phyloP scores from a whole-genome alignment of 2,888 invertebrate genomes.

The Amiota mariae region DNA sequence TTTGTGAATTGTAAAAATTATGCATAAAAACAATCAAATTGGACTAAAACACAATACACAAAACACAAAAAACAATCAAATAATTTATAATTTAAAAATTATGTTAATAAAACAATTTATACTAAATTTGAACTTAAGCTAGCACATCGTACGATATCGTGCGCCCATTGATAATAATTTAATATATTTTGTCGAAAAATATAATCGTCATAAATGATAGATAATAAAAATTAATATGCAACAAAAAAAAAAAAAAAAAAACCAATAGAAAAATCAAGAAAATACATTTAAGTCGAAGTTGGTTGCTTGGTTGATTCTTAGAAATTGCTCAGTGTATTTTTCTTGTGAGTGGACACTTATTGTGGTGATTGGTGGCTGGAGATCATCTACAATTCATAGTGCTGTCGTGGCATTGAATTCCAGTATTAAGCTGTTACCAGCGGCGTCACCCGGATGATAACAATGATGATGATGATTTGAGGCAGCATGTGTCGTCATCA shows the following conservation, averaged over 20 bases:
- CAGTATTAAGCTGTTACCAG: slow-evolving; percentile 62
- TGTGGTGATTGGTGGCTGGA: not conserved
- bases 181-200: not conserved
- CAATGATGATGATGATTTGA: not conserved
- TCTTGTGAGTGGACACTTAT: too few species aligned
- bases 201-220: not conserved
- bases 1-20: not conserved
- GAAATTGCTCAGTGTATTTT: too few species aligned
- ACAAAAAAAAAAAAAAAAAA: not conserved
- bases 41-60: slow-evolving; percentile 57
- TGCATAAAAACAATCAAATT: slow-evolving; percentile 52
- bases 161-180: too few species aligned
- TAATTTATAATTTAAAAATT: slow-evolving; percentile 42
- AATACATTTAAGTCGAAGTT: too few species aligned
- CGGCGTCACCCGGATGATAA: slow-evolving; percentile 15
- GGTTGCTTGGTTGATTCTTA: too few species aligned
- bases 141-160: not conserved
- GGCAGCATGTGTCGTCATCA: slow-evolving; percentile 41
- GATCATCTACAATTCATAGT: slow-evolving; percentile 49
- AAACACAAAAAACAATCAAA: slow-evolving; percentile 35
- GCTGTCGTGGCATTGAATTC: slow-evolving; percentile 67
- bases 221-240: not conserved
- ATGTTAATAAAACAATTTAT: slow-evolving; percentile 56
- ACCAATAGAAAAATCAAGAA: not conserved
- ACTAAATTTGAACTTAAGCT: slow-evolving; percentile 53